Evolutionary conservation across 2,113 vertebrate genomes (phyloP), one percentile per base, ranked within the genome.

Genomic region (Catagonus wagneri): DNA sequence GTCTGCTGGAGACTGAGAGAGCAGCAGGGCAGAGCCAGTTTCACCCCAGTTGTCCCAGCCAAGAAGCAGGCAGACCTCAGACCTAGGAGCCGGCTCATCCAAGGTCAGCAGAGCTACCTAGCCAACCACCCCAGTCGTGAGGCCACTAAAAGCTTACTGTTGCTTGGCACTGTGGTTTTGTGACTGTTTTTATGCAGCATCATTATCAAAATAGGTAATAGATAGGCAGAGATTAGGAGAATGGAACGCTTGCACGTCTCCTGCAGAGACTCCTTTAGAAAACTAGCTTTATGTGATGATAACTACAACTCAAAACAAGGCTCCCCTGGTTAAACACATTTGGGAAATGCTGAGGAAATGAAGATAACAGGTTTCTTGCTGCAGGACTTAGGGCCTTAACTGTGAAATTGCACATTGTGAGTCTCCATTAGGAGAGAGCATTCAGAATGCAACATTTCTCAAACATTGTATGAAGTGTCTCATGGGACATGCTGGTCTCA

Each of bases 311-410:
- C 95, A 76, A 92, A 92, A 92, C 34, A 58, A 89, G 52, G 15
- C 69, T 83, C 65, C 50, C 32, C 63, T 95, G 69, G 63, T 80
- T 87, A 97, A 95, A 75, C 52, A 50, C 6, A 66, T 80, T 96
- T 78, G 50, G 61, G 84, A 96, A 84, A 84, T 36, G 22, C 72
- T 78, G 68, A 95, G 54, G 87, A 88, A 90, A 87, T 92, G 85
- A 94, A 95, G 90, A 90, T 71, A 96, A 95, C 78, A 83, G 66
- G 29, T 92, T 94, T 90, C 85, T 79, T 93, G 75, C 90, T 89
- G 58, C 81, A 91, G 13, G 69, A 56, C 63, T 93, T 96, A 74
- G 75, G 63, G 16, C 54, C 79, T 94, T 88, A 66, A 63, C 56
- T 85, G 66, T 85, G 72, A 91, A 95, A 88, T 74, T 89, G 74